Base-by-base conservation (phyloP, 1,140 invertebrate genomes). In the Zaprionus inermis region DNA sequence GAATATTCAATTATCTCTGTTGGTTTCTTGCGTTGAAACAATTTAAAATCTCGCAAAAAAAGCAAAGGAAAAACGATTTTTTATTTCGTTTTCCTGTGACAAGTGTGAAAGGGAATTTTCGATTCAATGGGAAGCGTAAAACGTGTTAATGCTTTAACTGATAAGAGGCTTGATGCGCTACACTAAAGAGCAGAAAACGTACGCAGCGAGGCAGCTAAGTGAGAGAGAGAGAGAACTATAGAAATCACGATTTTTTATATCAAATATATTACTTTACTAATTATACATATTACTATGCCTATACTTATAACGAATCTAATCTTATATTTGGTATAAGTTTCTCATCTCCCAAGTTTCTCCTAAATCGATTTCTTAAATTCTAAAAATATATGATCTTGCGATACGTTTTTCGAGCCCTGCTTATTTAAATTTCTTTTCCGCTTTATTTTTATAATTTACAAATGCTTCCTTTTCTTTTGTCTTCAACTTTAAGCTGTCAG, bases 171-270 rank as follows among this genome's bases (percentile, higher is more conserved):
- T 20, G 44, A 22, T 12, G 44, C 18, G 18, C 10, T 44, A 9
- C 18, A 20, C 18, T 69, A 68, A 36, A 32, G 28, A 38, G 20
- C 52, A 22, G 3, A 24, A 14, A 41, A 3, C 3, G 24, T 24
- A 49, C 16, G 9, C 44, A 34, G 44, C 30, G 38, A 59, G 22
- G 22, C 64, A 64, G 75, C 65, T 74, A 74, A 77, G 75, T 77
- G 36, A 64, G 54, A 6, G n/a, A 10, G 51, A 2, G 1, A 49
- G 10, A 22, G 44, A 22, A 49, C 7, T 46, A n/a, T 34, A 44
- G 11, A 66, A 54, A 6, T 0, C 6, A 0, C n/a, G 6, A 16
- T 20, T 46, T 2, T 3, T 24, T 28, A 10, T 28, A 52, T 52
- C 14, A 32, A 32, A 32, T 9, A 32, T 32, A 28, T 28, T 28